Percentiles rank a stretch among this genome's conserved stretches.
These are phyloP conservation scores for Pomacea canaliculata DNA, from an alignment of 2,888 invertebrate genomes.

Conservation along the genomic window DNA sequence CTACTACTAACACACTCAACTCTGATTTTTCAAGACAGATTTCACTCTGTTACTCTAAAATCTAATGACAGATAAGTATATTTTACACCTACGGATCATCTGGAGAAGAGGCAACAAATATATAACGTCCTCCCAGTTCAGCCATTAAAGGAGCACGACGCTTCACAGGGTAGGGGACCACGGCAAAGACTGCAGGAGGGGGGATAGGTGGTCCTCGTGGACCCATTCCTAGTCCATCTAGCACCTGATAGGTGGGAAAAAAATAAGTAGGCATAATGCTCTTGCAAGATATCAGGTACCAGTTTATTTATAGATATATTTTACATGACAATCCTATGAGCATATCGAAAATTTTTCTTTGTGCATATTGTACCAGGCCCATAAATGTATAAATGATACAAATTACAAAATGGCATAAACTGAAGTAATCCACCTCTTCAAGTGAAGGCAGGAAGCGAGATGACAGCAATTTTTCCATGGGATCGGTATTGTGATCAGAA, in stretches of 20 bases:
- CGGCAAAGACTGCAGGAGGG: slow-evolving; percentile 67
- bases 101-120: slow-evolving; percentile 65
- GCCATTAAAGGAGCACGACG: slow-evolving; percentile 64
- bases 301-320: background rate
- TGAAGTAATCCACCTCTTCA: slow-evolving; percentile 51
- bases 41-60: too few relatives aligned
- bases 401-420: background rate
- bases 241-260: slow-evolving; percentile 48
- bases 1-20: too few relatives aligned
- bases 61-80: too few relatives aligned
- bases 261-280: background rate
- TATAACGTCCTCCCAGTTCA: slow-evolving; percentile 66
- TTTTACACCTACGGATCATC: slow-evolving; percentile 67
- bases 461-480: slow-evolving; percentile 40
- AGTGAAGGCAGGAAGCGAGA: slow-evolving; percentile 53
- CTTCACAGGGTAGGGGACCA: slow-evolving; percentile 69
- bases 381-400: too few relatives aligned
- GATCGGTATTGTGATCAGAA: slow-evolving; percentile 41
- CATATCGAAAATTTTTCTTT: too few relatives aligned
- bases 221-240: slow-evolving; percentile 70
- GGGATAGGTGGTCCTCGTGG: slow-evolving; percentile 69
- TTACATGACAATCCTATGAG: background rate
- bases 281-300: background rate
- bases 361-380: too few relatives aligned
- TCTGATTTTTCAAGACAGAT: too few relatives aligned